phyloP scores from a whole-genome alignment of 2,113 vertebrate species.

The Zeus faber region DNA sequence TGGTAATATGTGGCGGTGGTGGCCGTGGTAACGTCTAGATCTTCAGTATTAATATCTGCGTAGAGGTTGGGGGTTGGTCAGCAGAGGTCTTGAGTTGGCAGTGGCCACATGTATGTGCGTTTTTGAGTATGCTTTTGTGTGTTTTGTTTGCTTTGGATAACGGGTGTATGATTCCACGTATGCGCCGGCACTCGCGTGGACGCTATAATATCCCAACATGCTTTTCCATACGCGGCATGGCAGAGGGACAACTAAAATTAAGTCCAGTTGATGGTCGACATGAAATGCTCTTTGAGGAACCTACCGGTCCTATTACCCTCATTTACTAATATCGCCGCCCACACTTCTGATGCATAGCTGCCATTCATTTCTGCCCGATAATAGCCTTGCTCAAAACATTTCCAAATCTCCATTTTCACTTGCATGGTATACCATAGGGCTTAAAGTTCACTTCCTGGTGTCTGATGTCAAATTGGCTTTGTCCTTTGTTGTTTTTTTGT shows the following conservation, averaged over 20 bases:
- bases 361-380: constrained; percentile 20
- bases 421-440: too few relatives aligned
- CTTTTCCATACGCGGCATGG: constrained; percentile 13
- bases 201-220: neutral
- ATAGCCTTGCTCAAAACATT: too few relatives aligned
- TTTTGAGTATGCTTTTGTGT: constrained; percentile 15
- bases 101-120: constrained; percentile 9
- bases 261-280: constrained; percentile 51
- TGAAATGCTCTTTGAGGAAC: constrained; percentile 47
- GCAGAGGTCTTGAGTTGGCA: neutral
- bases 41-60: too few relatives aligned
- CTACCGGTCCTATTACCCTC: constrained; percentile 22
- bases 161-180: neutral
- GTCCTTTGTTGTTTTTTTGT: too few relatives aligned
- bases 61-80: too few relatives aligned
- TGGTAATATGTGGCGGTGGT: constrained; percentile 11
- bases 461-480: too few relatives aligned
- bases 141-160: constrained; percentile 3
- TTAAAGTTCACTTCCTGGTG: too few relatives aligned
- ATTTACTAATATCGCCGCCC: constrained; percentile 20
- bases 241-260: constrained; percentile 35
- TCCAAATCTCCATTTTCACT: too few relatives aligned
- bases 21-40: too few relatives aligned
- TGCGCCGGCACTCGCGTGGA: neutral
- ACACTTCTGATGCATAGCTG: constrained; percentile 6